phyloP scores from a whole-genome alignment of 2,888 invertebrate genomes.

The Galerucella calmariensis region DNA sequence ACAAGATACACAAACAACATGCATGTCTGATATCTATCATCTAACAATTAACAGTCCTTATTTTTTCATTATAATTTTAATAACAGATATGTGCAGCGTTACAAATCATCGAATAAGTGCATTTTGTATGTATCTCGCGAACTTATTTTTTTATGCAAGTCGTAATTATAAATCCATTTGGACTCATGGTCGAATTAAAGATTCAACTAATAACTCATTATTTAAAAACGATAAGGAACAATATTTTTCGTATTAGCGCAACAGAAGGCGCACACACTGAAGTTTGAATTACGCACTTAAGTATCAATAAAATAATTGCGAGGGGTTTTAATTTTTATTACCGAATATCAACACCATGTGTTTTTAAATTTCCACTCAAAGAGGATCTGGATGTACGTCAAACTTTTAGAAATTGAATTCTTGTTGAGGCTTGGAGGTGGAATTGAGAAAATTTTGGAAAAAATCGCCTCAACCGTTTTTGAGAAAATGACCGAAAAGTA shows the following conservation, averaged over 20 bases:
- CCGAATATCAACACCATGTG: neutral
- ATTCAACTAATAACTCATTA: conserved; percentile 32
- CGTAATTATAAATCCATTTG: conserved; percentile 32
- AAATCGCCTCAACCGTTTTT: too few species aligned
- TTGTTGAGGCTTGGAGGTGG: too few species aligned
- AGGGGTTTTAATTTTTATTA: neutral
- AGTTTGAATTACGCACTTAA: conserved; percentile 1
- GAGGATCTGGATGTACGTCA: too few species aligned
- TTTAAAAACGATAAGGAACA: conserved; percentile 32
- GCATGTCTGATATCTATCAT: too few species aligned
- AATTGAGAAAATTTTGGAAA: too few species aligned
- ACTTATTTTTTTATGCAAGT: conserved; percentile 11
- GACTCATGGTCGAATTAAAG: conserved; percentile 31
- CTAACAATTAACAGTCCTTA: too few species aligned
- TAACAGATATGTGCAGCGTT: conserved; percentile 3
- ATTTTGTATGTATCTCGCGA: conserved; percentile 23
- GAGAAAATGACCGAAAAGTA: too few species aligned
- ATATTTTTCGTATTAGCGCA: conserved; percentile 27
- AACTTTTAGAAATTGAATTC: too few species aligned
- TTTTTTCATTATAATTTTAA: neutral
- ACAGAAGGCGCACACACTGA: conserved; percentile 1
- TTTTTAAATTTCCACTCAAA: neutral
- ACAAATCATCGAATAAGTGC: conserved; percentile 21
- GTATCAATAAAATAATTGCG: conserved; percentile 7
- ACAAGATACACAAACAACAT: too few species aligned